Evolutionary conservation across 2,888 invertebrate species (phyloP), one percentile per base, ranked within the genome.

Genomic region (Hesperia comma): DNA sequence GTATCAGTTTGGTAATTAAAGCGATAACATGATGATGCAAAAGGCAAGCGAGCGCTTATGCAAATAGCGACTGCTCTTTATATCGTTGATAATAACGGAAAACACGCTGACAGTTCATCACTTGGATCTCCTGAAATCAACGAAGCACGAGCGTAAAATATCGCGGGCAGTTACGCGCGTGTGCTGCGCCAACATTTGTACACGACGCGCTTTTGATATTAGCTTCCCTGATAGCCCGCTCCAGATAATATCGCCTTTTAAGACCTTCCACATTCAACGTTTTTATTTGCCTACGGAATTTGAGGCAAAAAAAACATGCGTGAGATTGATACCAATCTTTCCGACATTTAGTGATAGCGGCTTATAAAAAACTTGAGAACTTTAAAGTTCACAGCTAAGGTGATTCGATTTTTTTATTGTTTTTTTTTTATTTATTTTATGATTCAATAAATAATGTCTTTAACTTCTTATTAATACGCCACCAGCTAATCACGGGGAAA

Each of bases 141-240:
- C 17, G 37, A 21, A 64, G 53, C 64, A 64, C 58, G 64, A 64
- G 53, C 53, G 40, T 66, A 60, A 66, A 58, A 66, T 66, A 66
- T 64, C 21, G 64, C 58, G 33, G 41, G 17, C 57, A 57, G 58
- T 14, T 40, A 21, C 56, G 63, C 57, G 58, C 58, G 51, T 64
- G 64, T 53, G 43, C 55, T 8, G 58, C 15, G 40, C 64, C 64
- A 64, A 53, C 58, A 64, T 64, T 58, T 41, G 64, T 64, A 64
- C 64, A 55, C 63, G 63, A 57, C 51, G 57, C 33, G 51, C 41
- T 33, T 51, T 64, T 33, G 58, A 43, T 64, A 64, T 64, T 58
- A 64, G 41, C 57, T 64, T 40, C 58, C 57, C 41, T 10, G 57
- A 64, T 64, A 58, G 49, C 32, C 26, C 57, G 19, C 6, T 26